Base-by-base conservation (phyloP, 1,140 invertebrate species). In the Drosophila leontia region DNA sequence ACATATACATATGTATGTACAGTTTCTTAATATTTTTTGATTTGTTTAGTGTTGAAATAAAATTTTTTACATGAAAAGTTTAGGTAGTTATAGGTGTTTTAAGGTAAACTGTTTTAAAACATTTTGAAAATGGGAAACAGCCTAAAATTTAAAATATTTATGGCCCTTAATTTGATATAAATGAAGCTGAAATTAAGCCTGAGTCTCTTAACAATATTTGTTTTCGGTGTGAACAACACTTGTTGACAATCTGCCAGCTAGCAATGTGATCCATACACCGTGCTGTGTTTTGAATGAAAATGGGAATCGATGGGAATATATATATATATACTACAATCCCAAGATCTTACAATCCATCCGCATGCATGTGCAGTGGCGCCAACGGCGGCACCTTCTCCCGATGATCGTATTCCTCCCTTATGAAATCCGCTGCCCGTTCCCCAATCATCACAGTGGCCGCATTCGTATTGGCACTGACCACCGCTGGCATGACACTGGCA, bases 351-450 rank as follows among this genome's bases (percentile, higher is more conserved):
- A 86, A 63, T 4, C 45, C 74, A 45, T 84, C 83, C 15, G 81
- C 79, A 19, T 87, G 83, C 23, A 53, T 37, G n/a, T 68, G 64
- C 45, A 7, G 1, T 11, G 41, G n/a, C 41, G 41, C 41, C 41
- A 3, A 3, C 8, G 41, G 41, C 57, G 23, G 64, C 41, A 62
- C 41, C 57, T 32, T 35, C 39, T 11, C 8, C 0, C n/a, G 11
- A 0, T 37, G 11, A 0, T 37, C n/a, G 77, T 95, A 95, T 55
- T 93, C 92, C 58, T 93, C 91, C 80, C 95, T 96, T 34, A 98
- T 97, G 86, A 98, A 94, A 91, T 98, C 96, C 0, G 97, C 95
- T 0, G 94, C 96, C 88, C 97, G 97, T 92, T 99, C 97, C 0
- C 95, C 98, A 50, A 98, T 96, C 97, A 98, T 98, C 47, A 95